Conservation (phyloP, 2,797 vertebrate species). For the Buphagus erythrorhynchus region DNA sequence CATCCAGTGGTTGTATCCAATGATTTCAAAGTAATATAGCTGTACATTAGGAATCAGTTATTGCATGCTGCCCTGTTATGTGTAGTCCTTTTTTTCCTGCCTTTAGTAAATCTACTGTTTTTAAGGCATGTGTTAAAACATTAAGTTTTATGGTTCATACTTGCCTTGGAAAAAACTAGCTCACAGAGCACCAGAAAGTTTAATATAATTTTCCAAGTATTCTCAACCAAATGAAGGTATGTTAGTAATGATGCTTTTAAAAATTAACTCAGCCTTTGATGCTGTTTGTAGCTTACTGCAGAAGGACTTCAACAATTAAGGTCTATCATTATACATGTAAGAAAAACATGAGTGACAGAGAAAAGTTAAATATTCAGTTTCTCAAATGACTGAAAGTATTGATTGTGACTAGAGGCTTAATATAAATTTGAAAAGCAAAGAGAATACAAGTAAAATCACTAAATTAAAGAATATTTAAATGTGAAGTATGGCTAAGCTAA, state of each 20-base stretch:
- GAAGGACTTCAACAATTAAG: background rate
- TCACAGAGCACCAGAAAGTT: background rate
- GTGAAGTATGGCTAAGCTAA: background rate
- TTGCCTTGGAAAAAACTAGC: background rate
- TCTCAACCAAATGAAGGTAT: background rate
- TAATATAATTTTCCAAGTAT: background rate
- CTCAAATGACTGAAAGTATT: background rate
- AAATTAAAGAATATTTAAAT: background rate
- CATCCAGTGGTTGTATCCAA: background rate
- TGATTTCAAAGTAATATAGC: background rate
- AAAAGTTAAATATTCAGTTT: background rate
- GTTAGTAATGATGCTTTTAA: background rate
- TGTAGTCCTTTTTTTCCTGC: background rate
- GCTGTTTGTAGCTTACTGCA: background rate
- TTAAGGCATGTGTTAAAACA: background rate
- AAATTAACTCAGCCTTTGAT: background rate
- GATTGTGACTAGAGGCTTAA: background rate
- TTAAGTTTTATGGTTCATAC: background rate
- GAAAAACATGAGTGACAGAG: background rate
- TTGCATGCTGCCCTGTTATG: background rate
- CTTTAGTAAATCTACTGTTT: background rate
- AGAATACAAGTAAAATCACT: background rate
- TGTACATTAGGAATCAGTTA: background rate
- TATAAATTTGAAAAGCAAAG: background rate
- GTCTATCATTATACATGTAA: background rate